phyloP scores from a whole-genome alignment of 2,888 invertebrate genomes.

The Drosophila nigricruria region DNA sequence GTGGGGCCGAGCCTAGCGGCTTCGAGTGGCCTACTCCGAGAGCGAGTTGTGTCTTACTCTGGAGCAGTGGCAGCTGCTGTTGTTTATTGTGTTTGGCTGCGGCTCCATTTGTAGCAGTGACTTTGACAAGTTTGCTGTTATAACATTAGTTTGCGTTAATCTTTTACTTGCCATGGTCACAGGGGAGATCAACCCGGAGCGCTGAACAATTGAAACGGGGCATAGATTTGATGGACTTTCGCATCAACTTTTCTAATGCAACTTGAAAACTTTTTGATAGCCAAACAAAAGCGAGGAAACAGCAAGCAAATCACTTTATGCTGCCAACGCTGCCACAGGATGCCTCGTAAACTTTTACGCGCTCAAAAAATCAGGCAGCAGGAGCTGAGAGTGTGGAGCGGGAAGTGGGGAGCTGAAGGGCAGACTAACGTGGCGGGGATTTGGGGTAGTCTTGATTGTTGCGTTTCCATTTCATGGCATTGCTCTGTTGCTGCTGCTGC shows the following conservation, averaged over 20 bases:
- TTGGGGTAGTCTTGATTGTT: conserved; percentile 49
- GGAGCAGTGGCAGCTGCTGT: conserved; percentile 40
- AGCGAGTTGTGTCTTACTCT: conserved; percentile 52
- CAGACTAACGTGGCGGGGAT: conserved; percentile 2
- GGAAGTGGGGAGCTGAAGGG: background rate
- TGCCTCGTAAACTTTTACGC: conserved; percentile 78
- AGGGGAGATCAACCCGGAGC: conserved; percentile 34
- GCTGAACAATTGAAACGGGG: conserved; percentile 56
- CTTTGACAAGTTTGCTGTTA: conserved; percentile 77
- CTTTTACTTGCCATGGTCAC: conserved; percentile 62
- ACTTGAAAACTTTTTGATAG: conserved; percentile 76
- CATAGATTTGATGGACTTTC: conserved; percentile 64
- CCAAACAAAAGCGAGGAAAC: conserved; percentile 53
- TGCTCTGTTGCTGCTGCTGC: conserved; percentile 47
- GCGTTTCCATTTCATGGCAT: conserved; percentile 45
- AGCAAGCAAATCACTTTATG: conserved; percentile 74
- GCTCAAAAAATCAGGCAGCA: conserved; percentile 43
- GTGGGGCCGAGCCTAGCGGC: conserved; percentile 4
- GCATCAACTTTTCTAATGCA: conserved; percentile 68
- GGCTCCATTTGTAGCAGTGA: conserved; percentile 48
- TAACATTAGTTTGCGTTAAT: conserved; percentile 72
- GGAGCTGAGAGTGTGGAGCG: background rate
- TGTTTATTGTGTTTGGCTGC: conserved; percentile 53
- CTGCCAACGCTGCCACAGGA: conserved; percentile 59
- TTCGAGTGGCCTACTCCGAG: conserved; percentile 18